These are phyloP conservation scores for Seriola dumerili DNA, from an alignment of 2,113 vertebrate genomes.

Conservation along the genomic window DNA sequence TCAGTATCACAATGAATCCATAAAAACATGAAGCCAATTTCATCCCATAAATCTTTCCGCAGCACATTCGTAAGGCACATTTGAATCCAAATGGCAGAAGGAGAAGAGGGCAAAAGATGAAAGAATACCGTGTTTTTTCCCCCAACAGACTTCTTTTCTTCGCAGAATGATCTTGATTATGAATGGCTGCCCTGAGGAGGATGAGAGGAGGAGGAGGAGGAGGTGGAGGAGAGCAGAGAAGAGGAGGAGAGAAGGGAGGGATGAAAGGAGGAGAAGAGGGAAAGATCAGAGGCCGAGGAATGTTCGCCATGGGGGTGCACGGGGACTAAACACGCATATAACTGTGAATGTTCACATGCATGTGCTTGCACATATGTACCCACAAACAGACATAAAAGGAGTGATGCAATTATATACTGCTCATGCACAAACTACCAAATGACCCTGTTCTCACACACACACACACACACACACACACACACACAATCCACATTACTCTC, in stretches of 20 bases:
- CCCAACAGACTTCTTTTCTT: conserved; percentile 48
- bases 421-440: conserved; percentile 5
- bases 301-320: conserved; percentile 45
- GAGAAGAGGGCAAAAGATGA: conserved; percentile 50
- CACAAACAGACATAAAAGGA: conserved; percentile 5
- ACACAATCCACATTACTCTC: not conserved
- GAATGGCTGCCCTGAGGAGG: conserved; percentile 60
- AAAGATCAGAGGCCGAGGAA: conserved; percentile 65
- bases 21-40: not conserved
- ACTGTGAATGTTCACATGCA: conserved; percentile 36
- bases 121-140: conserved; percentile 28
- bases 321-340: conserved; percentile 35
- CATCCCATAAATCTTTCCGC: conserved; percentile 39
- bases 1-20: not conserved
- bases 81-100: conserved; percentile 42
- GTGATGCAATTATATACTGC: not conserved
- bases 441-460: too few relatives aligned
- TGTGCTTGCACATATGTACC: conserved; percentile 19
- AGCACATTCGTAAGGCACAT: conserved; percentile 30
- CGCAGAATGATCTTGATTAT: conserved; percentile 58
- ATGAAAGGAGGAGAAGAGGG: conserved; percentile 44
- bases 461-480: too few relatives aligned
- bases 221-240: conserved; percentile 21
- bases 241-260: conserved; percentile 41
- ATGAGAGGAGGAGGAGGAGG: conserved; percentile 28